phyloP scores from a whole-genome alignment of 2,888 invertebrate genomes.

The Eutolmus rufibarbis region DNA sequence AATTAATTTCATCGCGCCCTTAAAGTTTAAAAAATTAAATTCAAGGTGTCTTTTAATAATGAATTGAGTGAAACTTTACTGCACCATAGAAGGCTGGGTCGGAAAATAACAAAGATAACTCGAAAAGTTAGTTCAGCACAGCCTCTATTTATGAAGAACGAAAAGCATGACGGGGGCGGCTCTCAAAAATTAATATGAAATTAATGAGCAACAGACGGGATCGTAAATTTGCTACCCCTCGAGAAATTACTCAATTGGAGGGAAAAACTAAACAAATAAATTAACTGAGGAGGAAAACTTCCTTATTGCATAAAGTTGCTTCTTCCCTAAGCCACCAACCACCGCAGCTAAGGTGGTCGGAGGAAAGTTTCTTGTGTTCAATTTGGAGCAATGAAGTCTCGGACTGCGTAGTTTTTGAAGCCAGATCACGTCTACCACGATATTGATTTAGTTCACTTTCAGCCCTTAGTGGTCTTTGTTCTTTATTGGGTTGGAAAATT shows the following conservation, averaged over 20 bases:
- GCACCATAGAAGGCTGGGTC: neutral
- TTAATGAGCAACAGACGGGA: neutral
- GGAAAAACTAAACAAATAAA: neutral
- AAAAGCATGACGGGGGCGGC: neutral
- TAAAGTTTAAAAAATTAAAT: neutral
- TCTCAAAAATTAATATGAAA: neutral
- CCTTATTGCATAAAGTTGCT: neutral
- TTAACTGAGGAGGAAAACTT: neutral
- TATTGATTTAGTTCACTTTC: neutral
- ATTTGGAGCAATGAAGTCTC: neutral
- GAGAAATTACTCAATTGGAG: neutral
- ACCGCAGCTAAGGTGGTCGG: neutral
- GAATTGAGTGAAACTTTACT: neutral
- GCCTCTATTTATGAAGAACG: neutral
- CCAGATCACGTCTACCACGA: neutral
- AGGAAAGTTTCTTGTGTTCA: neutral
- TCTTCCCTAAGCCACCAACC: neutral
- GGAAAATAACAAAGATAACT: neutral
- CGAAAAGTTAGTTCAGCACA: neutral
- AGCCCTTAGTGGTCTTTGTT: neutral
- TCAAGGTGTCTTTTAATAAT: neutral
- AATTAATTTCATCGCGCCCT: neutral
- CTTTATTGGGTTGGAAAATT: neutral
- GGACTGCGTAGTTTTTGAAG: neutral
- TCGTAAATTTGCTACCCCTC: neutral